Evolutionary conservation across 2,888 invertebrate species (phyloP).

Genomic region (Plebejus melissa): DNA sequence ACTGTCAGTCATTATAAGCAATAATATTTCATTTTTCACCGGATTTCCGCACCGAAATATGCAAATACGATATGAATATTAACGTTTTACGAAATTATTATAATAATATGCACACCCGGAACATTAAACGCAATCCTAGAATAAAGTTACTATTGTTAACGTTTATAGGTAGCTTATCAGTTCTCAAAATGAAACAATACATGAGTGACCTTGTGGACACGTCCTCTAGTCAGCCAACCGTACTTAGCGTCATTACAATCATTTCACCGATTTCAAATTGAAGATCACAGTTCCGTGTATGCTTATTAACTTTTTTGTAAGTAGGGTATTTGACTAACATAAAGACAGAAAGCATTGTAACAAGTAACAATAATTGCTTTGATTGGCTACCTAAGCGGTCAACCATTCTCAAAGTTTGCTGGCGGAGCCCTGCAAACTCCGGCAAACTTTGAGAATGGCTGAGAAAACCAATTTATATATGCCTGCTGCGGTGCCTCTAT

Average conservation of each 20-base stretch:
- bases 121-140: neutral
- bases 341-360: neutral
- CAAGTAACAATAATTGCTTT: neutral
- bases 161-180: conserved; percentile 22
- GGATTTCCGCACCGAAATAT: conserved; percentile 10
- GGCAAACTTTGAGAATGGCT: no score
- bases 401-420: no score
- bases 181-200: conserved; percentile 29
- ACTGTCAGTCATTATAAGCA: neutral
- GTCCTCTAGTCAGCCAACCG: conserved; percentile 57
- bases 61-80: neutral
- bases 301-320: conserved; percentile 14
- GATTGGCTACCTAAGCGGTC: no score
- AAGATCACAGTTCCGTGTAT: conserved; percentile 29
- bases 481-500: no score
- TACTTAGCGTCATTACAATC: conserved; percentile 52
- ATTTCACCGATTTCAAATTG: conserved; percentile 54
- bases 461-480: no score
- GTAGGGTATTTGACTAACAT: neutral
- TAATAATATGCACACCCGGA: conserved; percentile 17
- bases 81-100: neutral
- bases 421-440: no score
- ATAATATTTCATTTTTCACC: conserved; percentile 20
- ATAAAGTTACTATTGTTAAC: conserved; percentile 19
- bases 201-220: conserved; percentile 46